phyloP scores from a whole-genome alignment of 2,797 vertebrate genomes.

The Rhadinocentrus ornatus region DNA sequence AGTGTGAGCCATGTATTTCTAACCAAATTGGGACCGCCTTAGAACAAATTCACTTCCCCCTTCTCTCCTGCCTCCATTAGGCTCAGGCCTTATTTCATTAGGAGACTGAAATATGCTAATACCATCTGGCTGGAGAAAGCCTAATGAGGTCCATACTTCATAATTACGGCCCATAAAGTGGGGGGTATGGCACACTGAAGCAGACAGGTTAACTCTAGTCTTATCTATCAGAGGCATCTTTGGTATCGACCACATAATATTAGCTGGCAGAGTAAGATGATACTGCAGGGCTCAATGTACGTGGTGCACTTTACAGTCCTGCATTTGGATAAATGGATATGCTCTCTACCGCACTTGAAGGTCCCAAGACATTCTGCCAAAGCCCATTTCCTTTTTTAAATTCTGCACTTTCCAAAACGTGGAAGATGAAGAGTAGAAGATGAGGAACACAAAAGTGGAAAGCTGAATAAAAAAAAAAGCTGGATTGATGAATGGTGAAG shows the following conservation, averaged over 20 bases:
- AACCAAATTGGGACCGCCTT: conserved; percentile 65
- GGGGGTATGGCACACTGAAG: conserved; percentile 56
- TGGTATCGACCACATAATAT: conserved; percentile 76
- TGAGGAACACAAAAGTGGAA: conserved; percentile 50
- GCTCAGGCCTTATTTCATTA: conserved; percentile 83
- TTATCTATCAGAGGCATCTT: conserved; percentile 79
- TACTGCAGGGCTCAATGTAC: conserved; percentile 54
- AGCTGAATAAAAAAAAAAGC: conserved; percentile 40
- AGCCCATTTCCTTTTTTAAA: conserved; percentile 66
- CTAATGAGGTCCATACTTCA: conserved; percentile 84
- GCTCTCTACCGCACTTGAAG: conserved; percentile 48
- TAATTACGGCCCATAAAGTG: conserved; percentile 77
- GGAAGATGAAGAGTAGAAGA: conserved; percentile 25
- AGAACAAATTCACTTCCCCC: conserved; percentile 66
- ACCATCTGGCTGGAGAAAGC: conserved; percentile 79
- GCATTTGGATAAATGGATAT: conserved; percentile 73
- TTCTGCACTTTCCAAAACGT: conserved; percentile 56
- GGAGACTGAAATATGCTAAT: conserved; percentile 85
- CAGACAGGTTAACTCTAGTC: conserved; percentile 75
- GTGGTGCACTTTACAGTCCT: conserved; percentile 70
- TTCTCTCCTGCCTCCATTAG: conserved; percentile 78
- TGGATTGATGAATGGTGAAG: conserved; percentile 43
- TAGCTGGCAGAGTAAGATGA: conserved; percentile 76
- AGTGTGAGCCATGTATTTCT: conserved; percentile 53
- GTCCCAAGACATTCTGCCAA: conserved; percentile 64